Base-by-base conservation (phyloP, 2,888 invertebrate species). In the Steromphala cineraria region DNA sequence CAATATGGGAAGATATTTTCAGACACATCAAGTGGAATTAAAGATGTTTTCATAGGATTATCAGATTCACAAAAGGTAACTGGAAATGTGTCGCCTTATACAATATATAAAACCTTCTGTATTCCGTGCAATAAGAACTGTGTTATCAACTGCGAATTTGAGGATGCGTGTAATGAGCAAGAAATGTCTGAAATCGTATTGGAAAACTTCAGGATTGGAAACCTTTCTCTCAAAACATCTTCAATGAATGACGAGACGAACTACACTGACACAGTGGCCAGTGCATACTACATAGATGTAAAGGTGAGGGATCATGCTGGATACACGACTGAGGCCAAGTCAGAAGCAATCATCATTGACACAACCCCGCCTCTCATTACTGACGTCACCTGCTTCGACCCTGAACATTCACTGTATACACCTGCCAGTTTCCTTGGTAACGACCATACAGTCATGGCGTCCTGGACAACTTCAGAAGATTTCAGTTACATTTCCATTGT, bases 381-480 rank as follows among this genome's bases (percentile, higher is more conserved):
- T 0, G 87, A 84, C 56, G 84, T 89, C 19, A 81, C 81, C 77
- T 89, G 89, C 76, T 71, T 86, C 8, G 87, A 89, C 62, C 89
- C 89, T 3, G 78, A 82, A 0, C 82, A 87, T 53, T 85, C 84
- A 19, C 76, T 80, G 40, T 87, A 89, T 67, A 86, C 86, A 78
- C 86, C 86, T 0, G 80, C 86, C 7, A 19, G 74, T 0, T 84
- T 82, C 36, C 80, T 86, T 19, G 89, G 89, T 3, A 85, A 87
- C n/a, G 86, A 83, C 75, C 84, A 86, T 21, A 80, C 81, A 19
- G 83, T 89, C 5, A 87, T 86, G 15, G 87, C 85, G 2, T 85
- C 83, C 46, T 89, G 89, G 89, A 84, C 86, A 28, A 85, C 84
- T 55, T 78, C 80, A 0, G 89, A 89, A 71, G 87, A 87, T 31